phyloP scores from a whole-genome alignment of 2,113 vertebrate genomes.

The Trogon melanurus region DNA sequence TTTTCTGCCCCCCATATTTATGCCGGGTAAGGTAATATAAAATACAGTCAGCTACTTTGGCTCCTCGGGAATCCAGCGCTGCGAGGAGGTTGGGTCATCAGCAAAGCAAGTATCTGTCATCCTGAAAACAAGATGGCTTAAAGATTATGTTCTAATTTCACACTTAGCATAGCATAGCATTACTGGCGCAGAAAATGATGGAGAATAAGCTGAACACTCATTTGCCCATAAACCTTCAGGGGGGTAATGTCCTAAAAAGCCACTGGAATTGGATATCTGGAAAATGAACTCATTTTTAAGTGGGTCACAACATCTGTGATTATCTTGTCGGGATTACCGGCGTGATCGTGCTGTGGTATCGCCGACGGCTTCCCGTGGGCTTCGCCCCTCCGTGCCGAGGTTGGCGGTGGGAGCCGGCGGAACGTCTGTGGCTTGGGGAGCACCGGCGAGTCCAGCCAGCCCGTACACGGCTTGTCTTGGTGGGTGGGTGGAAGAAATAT shows the following conservation, averaged over 20 bases:
- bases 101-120: conserved; percentile 17
- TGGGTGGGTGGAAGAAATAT: neutral
- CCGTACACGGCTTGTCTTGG: neutral
- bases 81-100: neutral
- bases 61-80: neutral
- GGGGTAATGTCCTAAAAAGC: conserved; percentile 69
- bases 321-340: conserved; percentile 67
- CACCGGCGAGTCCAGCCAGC: neutral
- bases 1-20: neutral
- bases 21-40: neutral
- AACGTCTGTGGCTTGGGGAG: neutral
- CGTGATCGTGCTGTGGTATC: conserved; percentile 32
- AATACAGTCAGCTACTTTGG: neutral
- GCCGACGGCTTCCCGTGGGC: conserved; percentile 20
- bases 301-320: conserved; percentile 77
- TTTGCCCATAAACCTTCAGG: conserved; percentile 67
- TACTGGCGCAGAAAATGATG: conserved; percentile 49
- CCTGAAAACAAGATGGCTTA: conserved; percentile 49
- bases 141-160: conserved; percentile 66
- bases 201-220: conserved; percentile 56
- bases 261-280: conserved; percentile 67
- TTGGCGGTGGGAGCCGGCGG: neutral
- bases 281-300: conserved; percentile 72
- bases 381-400: conserved; percentile 1
- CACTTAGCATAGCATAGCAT: conserved; percentile 48